Evolutionary conservation across 2,113 vertebrate species (phyloP).

Genomic region (Patagioenas fasciata): DNA sequence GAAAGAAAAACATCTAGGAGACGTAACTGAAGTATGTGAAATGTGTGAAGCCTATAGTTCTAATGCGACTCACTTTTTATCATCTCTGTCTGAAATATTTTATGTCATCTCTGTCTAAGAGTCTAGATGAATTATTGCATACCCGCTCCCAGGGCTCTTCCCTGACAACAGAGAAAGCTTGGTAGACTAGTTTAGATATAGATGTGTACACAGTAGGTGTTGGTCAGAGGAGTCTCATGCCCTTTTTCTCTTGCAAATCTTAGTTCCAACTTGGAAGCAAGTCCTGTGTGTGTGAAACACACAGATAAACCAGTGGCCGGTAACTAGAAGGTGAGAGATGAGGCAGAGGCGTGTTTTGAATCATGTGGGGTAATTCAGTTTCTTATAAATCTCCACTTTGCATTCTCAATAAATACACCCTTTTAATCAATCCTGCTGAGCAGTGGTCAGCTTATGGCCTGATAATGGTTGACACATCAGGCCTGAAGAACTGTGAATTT

Average conservation of each 20-base stretch:
- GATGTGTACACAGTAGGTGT: background rate
- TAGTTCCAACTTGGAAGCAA: background rate
- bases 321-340: background rate
- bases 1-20: background rate
- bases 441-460: background rate
- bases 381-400: background rate
- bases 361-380: background rate
- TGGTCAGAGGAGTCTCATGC: background rate
- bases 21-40: background rate
- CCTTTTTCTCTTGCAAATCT: background rate
- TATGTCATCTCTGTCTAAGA: background rate
- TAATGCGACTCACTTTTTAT: background rate
- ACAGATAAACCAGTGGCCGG: background rate
- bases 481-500: background rate
- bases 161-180: background rate
- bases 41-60: background rate
- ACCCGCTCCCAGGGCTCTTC: background rate
- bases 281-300: background rate
- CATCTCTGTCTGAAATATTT: background rate
- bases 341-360: background rate
- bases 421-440: background rate
- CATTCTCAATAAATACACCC: background rate
- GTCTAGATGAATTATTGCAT: background rate
- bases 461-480: background rate
- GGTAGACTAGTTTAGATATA: background rate